phyloP scores from a whole-genome alignment of 2,797 vertebrate genomes.

The Lithobates sylvaticus region DNA sequence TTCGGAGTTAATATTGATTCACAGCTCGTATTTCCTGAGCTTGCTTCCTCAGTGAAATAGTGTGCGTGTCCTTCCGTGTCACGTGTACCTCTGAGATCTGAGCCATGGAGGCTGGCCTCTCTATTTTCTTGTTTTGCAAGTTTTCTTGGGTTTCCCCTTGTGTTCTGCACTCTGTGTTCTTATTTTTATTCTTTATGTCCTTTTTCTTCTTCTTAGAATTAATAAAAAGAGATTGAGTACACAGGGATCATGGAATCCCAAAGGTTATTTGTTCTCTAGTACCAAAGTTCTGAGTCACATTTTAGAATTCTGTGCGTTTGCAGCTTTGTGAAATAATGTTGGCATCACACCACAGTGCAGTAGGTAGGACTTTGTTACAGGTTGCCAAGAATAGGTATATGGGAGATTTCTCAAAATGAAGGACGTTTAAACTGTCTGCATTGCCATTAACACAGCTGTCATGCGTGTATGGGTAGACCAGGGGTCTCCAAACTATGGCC shows the following conservation, averaged over 20 bases:
- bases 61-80: background rate
- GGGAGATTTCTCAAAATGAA: too few species aligned
- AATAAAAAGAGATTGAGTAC: background rate
- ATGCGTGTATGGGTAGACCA: too few species aligned
- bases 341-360: too few species aligned
- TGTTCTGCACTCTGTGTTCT: background rate
- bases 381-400: too few species aligned
- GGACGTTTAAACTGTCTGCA: too few species aligned
- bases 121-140: slow-evolving; percentile 6
- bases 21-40: background rate
- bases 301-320: background rate
- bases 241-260: background rate
- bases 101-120: background rate
- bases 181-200: background rate
- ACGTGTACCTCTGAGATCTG: background rate
- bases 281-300: background rate
- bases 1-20: background rate
- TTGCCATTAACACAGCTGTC: too few species aligned
- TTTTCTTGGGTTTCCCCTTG: slow-evolving; percentile 30
- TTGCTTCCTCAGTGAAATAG: background rate
- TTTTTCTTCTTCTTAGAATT: slow-evolving; percentile 16
- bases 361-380: too few species aligned
- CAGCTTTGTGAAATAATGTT: too few species aligned
- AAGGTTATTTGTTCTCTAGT: background rate
- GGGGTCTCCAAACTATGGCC: too few species aligned